A percentile compares a stretch with the other conserved stretches of the same genome.
phyloP scores from a whole-genome alignment of 2,113 vertebrate species.

The Pluvianellus socialis region DNA sequence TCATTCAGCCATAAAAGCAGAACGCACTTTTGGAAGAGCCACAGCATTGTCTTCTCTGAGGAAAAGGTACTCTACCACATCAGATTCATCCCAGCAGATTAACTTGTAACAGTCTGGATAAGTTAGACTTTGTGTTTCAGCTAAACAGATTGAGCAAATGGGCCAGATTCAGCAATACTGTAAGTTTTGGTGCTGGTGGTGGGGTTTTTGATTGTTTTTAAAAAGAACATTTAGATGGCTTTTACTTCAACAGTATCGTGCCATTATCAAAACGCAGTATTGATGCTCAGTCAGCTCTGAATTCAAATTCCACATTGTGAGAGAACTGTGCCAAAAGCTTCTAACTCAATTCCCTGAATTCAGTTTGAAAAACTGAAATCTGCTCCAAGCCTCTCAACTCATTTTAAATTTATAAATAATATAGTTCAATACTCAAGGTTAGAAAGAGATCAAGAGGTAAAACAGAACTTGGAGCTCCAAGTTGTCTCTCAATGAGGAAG shows the following conservation, averaged over 20 bases:
- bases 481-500: not conserved
- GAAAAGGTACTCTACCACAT: not conserved
- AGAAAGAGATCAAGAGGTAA: not conserved
- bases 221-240: accelerated
- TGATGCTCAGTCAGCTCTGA: not conserved
- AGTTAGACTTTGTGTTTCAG: not conserved
- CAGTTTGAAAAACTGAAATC: not conserved
- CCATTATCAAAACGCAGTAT: not conserved
- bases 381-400: not conserved
- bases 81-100: not conserved
- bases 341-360: not conserved
- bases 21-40: not conserved
- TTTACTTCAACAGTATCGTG: not conserved
- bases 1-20: not conserved
- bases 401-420: not conserved
- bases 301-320: not conserved
- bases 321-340: not conserved
- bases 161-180: not conserved
- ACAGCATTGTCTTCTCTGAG: not conserved
- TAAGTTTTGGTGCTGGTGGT: accelerated
- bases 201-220: not conserved
- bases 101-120: not conserved
- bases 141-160: not conserved
- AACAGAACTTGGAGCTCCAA: not conserved
- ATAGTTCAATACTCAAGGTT: not conserved